Evolutionary conservation across 2,888 invertebrate genomes (phyloP).

Genomic region (Cinara cedri): DNA sequence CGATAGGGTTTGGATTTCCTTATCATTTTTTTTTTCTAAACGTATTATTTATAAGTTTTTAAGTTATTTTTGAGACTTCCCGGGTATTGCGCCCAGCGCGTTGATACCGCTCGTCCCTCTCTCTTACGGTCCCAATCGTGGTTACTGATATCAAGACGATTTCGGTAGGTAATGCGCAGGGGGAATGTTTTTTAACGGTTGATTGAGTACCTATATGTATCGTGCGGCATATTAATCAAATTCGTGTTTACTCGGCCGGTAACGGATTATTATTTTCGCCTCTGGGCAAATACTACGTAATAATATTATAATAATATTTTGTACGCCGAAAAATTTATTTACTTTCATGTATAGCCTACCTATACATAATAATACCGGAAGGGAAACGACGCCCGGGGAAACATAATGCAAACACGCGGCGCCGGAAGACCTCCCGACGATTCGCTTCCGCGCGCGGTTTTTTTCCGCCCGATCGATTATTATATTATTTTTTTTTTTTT

Average conservation of each 20-base stretch:
- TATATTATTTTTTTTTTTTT: too few species aligned
- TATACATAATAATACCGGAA: not conserved
- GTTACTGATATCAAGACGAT: not conserved
- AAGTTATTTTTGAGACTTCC: too few species aligned
- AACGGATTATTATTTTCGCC: slow-evolving; percentile 43
- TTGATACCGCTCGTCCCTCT: too few species aligned
- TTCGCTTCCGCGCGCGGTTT: slow-evolving; percentile 20
- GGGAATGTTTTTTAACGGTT: slow-evolving; percentile 41
- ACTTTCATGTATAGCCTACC: too few species aligned
- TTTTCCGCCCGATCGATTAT: slow-evolving; percentile 11
- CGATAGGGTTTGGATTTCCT: too few species aligned
- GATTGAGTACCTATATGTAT: not conserved
- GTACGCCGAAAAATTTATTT: not conserved
- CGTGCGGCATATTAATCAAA: not conserved
- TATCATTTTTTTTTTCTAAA: too few species aligned
- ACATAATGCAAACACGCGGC: too few species aligned
- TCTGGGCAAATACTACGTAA: too few species aligned
- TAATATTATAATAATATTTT: not conserved
- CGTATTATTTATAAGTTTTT: too few species aligned
- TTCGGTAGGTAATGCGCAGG: slow-evolving; percentile 8
- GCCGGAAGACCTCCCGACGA: slow-evolving; percentile 28
- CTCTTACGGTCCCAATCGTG: too few species aligned
- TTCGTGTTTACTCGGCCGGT: slow-evolving; percentile 13
- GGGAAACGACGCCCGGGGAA: too few species aligned
- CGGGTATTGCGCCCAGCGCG: too few species aligned